A percentile compares a stretch with the other conserved stretches of the same genome.
These are phyloP conservation scores for Chaenocephalus aceratus DNA, from an alignment of 2,113 vertebrate species.

Conservation along the genomic window DNA sequence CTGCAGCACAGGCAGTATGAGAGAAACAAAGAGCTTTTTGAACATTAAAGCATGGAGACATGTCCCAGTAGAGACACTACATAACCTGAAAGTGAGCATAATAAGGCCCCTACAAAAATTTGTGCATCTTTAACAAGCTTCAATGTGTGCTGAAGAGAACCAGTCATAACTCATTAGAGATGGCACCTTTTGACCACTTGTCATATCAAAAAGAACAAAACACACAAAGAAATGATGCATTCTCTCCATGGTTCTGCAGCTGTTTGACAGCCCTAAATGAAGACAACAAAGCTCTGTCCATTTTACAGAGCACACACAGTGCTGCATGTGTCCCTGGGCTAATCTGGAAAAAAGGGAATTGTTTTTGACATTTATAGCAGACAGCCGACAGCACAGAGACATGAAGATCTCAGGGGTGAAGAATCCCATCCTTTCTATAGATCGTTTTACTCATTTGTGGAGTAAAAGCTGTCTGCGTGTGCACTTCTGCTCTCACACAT, in stretches of 20 bases:
- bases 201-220: background rate
- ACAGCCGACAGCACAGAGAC: slow-evolving; percentile 27
- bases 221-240: slow-evolving; percentile 1
- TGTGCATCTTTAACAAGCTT: background rate
- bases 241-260: slow-evolving; percentile 7
- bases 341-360: slow-evolving; percentile 1
- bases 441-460: background rate
- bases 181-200: slow-evolving; percentile 38
- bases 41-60: no score
- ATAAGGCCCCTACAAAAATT: no score
- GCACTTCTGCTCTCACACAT: background rate
- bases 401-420: slow-evolving; percentile 15
- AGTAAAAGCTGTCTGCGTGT: slow-evolving; percentile 3
- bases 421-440: background rate
- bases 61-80: no score
- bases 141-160: background rate
- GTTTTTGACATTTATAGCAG: slow-evolving; percentile 47
- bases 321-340: slow-evolving; percentile 23
- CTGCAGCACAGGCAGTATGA: no score
- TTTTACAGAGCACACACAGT: slow-evolving; percentile 1
- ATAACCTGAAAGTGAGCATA: no score
- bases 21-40: no score
- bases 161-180: slow-evolving; percentile 15
- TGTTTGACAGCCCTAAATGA: slow-evolving; percentile 44
- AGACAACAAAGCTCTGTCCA: slow-evolving; percentile 40